phyloP scores from a whole-genome alignment of 2,888 invertebrate species.

The Nasonovia ribisnigri region DNA sequence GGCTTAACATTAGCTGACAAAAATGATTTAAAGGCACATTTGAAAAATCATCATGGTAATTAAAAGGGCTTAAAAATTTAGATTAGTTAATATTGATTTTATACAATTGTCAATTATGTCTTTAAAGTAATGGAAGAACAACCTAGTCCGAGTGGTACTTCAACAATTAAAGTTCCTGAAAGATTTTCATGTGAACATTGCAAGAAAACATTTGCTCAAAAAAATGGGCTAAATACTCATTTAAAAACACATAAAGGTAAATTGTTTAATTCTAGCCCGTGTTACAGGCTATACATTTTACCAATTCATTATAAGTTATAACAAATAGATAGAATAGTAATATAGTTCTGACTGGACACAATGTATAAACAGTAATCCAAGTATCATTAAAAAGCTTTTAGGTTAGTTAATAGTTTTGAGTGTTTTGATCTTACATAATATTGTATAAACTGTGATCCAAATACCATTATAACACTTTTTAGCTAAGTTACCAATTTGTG shows the following conservation, averaged over 20 bases:
- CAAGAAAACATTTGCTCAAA: constrained; percentile 58
- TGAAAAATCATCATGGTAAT: constrained; percentile 46
- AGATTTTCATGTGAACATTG: constrained; percentile 55
- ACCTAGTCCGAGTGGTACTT: not conserved
- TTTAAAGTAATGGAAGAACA: constrained; percentile 18
- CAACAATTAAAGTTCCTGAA: not conserved
- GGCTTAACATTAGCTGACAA: not conserved
- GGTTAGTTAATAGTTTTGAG: too few species aligned
- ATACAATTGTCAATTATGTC: not conserved
- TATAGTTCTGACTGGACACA: too few species aligned
- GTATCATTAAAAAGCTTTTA: too few species aligned
- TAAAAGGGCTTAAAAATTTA: not conserved
- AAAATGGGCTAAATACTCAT: constrained; percentile 57
- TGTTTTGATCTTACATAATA: too few species aligned
- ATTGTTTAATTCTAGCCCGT: not conserved
- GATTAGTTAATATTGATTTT: not conserved
- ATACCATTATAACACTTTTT: too few species aligned
- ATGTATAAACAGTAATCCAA: too few species aligned
- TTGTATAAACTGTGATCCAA: too few species aligned
- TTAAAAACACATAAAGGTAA: constrained; percentile 59
- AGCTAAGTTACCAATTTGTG: too few species aligned
- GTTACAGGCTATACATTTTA: not conserved
- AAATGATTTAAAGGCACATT: constrained; percentile 33
- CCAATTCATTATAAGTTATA: too few species aligned
- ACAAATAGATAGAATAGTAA: too few species aligned